These are phyloP conservation scores for Hydriomena furcata DNA, from an alignment of 2,888 invertebrate species.

Conservation along the genomic window DNA sequence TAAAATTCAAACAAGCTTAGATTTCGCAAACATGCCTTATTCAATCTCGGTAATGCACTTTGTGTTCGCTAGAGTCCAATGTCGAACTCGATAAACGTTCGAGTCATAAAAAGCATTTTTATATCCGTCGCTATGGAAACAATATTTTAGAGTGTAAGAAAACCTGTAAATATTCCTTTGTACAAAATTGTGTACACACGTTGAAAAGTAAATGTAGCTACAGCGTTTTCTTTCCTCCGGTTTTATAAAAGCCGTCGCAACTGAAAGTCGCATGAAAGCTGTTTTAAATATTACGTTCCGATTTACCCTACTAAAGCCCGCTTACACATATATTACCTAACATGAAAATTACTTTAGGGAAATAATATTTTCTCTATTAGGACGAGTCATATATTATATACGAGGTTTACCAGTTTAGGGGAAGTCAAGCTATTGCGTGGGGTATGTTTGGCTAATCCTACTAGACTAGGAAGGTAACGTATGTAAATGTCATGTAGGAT, in stretches of 20 bases:
- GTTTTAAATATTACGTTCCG: conserved; percentile 76
- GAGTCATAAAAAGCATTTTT: conserved; percentile 15
- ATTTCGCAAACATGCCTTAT: conserved; percentile 14
- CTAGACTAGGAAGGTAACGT: conserved; percentile 14
- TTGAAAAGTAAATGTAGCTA: conserved; percentile 65
- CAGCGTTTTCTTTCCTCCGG: conserved; percentile 64
- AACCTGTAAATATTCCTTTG: conserved; percentile 46
- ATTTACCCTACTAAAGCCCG: conserved; percentile 67
- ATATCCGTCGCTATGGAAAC: conserved; percentile 7
- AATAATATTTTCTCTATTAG: conserved; percentile 51
- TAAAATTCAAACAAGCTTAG: conserved; percentile 26
- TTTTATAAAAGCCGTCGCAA: conserved; percentile 64
- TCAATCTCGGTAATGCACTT: conserved; percentile 28
- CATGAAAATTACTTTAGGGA: conserved; percentile 59
- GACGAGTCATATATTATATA: conserved; percentile 42
- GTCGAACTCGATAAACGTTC: conserved; percentile 20
- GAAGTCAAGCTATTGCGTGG: conserved; percentile 14
- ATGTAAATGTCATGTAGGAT: conserved; percentile 16
- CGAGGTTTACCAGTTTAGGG: conserved; percentile 23
- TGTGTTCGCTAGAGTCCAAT: conserved; percentile 5
- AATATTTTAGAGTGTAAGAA: conserved; percentile 34
- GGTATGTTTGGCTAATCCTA: conserved; percentile 19
- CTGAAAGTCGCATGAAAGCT: conserved; percentile 66
- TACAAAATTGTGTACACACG: conserved; percentile 48
- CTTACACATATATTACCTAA: conserved; percentile 62